Percentiles rank a stretch among this genome's conserved stretches.
Evolutionary conservation across 2,797 vertebrate genomes (phyloP).

Genomic region (Paguma larvata): DNA sequence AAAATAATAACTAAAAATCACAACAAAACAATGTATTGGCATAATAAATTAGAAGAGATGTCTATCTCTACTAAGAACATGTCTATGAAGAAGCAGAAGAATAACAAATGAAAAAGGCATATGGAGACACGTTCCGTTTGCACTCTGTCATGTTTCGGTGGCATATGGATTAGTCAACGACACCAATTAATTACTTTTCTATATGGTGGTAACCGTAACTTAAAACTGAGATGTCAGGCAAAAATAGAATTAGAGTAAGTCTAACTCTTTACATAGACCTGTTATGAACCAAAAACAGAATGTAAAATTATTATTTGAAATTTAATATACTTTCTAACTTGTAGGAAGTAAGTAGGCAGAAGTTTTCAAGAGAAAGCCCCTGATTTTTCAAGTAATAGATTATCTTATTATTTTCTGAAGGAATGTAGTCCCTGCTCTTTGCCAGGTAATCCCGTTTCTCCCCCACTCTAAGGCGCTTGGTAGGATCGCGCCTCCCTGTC

Average conservation of each 20-base stretch:
- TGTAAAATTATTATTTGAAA: conserved; percentile 9
- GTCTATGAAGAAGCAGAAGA: conserved; percentile 36
- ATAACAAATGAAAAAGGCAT: conserved; percentile 52
- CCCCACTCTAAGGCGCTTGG: background rate
- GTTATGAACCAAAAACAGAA: conserved; percentile 12
- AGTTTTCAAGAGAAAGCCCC: conserved; percentile 10
- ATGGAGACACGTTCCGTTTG: conserved; percentile 59
- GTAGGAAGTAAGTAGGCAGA: background rate
- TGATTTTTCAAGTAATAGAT: background rate
- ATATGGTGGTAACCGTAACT: conserved; percentile 26
- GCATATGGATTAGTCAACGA: conserved; percentile 56
- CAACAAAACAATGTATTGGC: conserved; percentile 21
- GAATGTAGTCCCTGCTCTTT: background rate
- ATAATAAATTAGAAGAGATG: conserved; percentile 40
- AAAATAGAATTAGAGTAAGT: conserved; percentile 46
- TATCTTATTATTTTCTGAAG: conserved; percentile 15
- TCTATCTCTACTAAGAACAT: background rate
- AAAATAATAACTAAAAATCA: conserved; percentile 50
- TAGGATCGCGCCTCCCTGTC: background rate
- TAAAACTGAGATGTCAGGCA: conserved; percentile 50
- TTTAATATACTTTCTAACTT: background rate
- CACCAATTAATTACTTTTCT: conserved; percentile 64
- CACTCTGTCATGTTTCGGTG: conserved; percentile 43
- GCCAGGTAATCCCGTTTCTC: background rate
- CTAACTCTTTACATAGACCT: background rate